Conservation (phyloP, 2,113 vertebrate genomes). For the Ctenodactylus gundi region DNA sequence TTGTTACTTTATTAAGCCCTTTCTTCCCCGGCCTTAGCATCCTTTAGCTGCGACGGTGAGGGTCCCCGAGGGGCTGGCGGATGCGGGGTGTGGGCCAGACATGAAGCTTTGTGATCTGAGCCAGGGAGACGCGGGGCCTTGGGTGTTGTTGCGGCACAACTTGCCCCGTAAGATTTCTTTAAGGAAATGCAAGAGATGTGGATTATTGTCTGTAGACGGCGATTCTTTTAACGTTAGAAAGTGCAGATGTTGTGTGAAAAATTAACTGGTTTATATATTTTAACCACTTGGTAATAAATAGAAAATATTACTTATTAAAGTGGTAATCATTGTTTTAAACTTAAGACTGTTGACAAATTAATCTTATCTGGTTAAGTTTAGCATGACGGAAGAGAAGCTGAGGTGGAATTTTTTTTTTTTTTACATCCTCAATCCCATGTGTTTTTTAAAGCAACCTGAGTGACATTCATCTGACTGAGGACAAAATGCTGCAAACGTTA, state of each 20-base stretch:
- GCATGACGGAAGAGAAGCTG: neutral
- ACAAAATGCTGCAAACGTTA: conserved; percentile 10
- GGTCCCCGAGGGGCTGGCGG: neutral
- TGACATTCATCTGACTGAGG: conserved; percentile 24
- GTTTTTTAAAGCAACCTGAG: neutral
- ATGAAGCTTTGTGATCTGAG: neutral
- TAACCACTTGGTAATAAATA: conserved; percentile 10
- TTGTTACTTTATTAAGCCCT: neutral
- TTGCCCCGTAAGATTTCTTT: neutral
- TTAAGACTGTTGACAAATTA: conserved; percentile 6
- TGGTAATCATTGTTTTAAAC: neutral
- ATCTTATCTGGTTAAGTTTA: neutral
- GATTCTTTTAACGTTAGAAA: neutral
- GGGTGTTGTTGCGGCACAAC: neutral
- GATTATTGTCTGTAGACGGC: neutral
- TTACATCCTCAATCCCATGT: neutral
- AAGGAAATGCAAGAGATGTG: neutral
- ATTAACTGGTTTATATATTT: neutral
- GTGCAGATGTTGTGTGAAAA: neutral
- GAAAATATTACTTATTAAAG: neutral
- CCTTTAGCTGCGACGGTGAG: neutral
- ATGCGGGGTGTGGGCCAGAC: neutral
- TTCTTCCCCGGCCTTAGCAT: neutral
- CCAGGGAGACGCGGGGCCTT: neutral
- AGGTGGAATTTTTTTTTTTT: conserved; percentile 13